Base-by-base conservation (phyloP, 1,140 invertebrate genomes). In the Saxidomus purpurata region DNA sequence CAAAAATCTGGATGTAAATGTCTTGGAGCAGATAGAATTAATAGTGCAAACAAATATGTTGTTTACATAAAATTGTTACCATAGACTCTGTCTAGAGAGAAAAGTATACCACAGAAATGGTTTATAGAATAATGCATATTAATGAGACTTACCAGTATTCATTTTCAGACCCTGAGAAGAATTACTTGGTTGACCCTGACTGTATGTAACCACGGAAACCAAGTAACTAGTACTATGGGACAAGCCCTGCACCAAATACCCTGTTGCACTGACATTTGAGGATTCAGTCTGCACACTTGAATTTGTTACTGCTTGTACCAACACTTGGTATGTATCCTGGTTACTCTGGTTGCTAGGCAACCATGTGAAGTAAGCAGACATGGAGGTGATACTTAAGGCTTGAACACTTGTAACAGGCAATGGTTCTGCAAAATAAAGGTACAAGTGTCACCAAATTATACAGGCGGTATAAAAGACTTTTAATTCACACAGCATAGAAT, bases 101-200 rank as follows among this genome's bases (percentile, higher is more conserved):
- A n/a, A n/a, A n/a, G n/a, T n/a, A n/a, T n/a, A n/a, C n/a, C n/a
- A n/a, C n/a, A n/a, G n/a, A n/a, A n/a, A n/a, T n/a, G n/a, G n/a
- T n/a, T n/a, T n/a, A n/a, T n/a, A n/a, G n/a, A n/a, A n/a, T n/a
- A n/a, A n/a, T n/a, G n/a, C n/a, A n/a, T n/a, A n/a, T n/a, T n/a
- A n/a, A n/a, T n/a, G n/a, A n/a, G 19, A 74, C 79, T 38, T 49
- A 89, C 87, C 87, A 40, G 87, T 84, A 49, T 89, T 89, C 52
- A 89, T 61, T 52, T 15, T 71, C 25, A 89, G 19, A 13, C 28
- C 25, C 47, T 55, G 40, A 25, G 87, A 89, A 17, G 49, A 11
- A 31, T 89, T 63, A 47, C 87, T 89, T 3, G 40, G 13, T 22
- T 74, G 43, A n/a, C 71, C 79, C 22, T 77, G 28, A 77, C 87